These are phyloP conservation scores for Mimachlamys varia DNA, from an alignment of 2,888 invertebrate genomes.

Conservation along the genomic window DNA sequence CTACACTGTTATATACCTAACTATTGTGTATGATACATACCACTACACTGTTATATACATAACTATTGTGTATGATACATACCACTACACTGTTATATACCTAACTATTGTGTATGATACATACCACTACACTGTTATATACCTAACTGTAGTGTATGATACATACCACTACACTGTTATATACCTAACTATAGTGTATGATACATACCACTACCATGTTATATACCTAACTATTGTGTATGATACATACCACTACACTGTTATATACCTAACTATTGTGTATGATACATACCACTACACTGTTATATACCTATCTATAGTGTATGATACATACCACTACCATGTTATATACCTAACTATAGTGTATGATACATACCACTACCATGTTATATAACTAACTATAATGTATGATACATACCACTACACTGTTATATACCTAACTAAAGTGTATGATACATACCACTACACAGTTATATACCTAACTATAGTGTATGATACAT, in stretches of 20 bases:
- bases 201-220: not conserved
- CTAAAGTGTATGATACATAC: not conserved
- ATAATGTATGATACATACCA: not conserved
- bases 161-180: not conserved
- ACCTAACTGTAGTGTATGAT: not conserved
- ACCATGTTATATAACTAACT: not conserved
- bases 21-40: not conserved
- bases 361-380: not conserved
- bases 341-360: not conserved
- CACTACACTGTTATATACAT: not conserved
- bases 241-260: too few relatives aligned
- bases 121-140: not conserved
- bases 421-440: constrained; percentile 2
- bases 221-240: too few relatives aligned
- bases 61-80: not conserved
- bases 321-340: not conserved
- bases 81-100: constrained; percentile 14
- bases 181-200: not conserved
- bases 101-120: not conserved
- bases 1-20: not conserved
- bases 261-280: too few relatives aligned
- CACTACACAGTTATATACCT: not conserved
- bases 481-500: not conserved
- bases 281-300: not conserved
- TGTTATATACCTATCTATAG: not conserved